Evolutionary conservation across 2,797 vertebrate species (phyloP).

Genomic region (Clarias fuscus): DNA sequence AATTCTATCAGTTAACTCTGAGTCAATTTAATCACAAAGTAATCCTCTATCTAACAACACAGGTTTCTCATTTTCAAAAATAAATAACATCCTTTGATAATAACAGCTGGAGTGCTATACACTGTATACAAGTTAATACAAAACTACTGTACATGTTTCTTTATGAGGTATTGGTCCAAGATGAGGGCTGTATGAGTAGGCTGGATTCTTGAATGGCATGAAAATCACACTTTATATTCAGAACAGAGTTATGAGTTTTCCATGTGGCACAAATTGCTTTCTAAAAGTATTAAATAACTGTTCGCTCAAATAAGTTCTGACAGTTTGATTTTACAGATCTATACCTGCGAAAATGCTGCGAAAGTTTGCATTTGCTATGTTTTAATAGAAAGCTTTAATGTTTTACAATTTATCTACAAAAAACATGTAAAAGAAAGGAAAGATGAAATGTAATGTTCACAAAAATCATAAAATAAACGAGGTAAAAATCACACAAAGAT

Average conservation of each 20-base stretch:
- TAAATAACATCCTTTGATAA: conserved; percentile 41
- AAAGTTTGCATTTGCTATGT: background rate
- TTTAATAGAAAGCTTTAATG: background rate
- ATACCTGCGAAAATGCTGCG: background rate
- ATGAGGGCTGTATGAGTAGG: conserved; percentile 4
- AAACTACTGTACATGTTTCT: conserved; percentile 29
- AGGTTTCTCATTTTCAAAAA: conserved; percentile 33
- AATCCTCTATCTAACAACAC: conserved; percentile 14
- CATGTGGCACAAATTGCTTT: conserved; percentile 4
- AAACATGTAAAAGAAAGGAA: background rate
- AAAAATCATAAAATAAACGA: background rate
- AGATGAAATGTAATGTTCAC: background rate
- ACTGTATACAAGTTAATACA: conserved; percentile 34
- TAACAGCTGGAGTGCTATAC: conserved; percentile 53
- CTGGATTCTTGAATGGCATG: conserved; percentile 9
- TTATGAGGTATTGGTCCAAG: conserved; percentile 43
- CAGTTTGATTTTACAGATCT: background rate
- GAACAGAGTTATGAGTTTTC: background rate
- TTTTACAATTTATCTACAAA: background rate
- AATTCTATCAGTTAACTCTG: background rate
- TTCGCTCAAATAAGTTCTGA: background rate
- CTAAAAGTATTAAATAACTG: background rate
- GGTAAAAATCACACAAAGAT: background rate
- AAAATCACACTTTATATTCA: conserved; percentile 16
- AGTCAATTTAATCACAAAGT: background rate